Base-by-base conservation (phyloP, 2,888 invertebrate genomes). In the Spilarctia lutea region DNA sequence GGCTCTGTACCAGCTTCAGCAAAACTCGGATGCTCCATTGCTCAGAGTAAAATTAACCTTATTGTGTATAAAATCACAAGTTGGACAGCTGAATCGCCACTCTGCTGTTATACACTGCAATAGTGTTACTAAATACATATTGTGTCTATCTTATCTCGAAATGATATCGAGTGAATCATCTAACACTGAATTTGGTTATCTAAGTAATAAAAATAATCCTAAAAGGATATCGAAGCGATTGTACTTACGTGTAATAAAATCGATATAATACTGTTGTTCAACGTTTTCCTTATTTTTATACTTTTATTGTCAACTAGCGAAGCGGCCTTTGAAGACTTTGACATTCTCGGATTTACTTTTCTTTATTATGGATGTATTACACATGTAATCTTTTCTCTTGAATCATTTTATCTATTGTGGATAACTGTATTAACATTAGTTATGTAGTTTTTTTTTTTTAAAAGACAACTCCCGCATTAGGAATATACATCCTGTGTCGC, bases 11-110 rank as follows among this genome's bases (percentile, higher is more conserved):
- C 98, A 30, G 98, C 98, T 48, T 97, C 97, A 75, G 94, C 96
- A 87, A 98, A 98, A 3, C 97, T 98, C n/a, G 97, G 96, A 84
- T 97, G 96, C 85, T 96, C 96, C 91, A 96, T 95, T 76, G 80
- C 6, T 11, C 10, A 27, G 16, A 60, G 3, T 60, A 27, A 60
- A 60, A 27, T 60, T 6, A 27, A 60, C 13, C 27, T 60, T n/a
- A 24, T 52, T 52, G 1, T n/a, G 24, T 24, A n/a, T n/a, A 2
- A 56, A 52, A 52, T n/a, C 0, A 52, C 2, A 2, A 1, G 0
- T n/a, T 67, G 13, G 8, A 45, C 63, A 20, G 2, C 27, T 70
- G 0, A 1, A 60, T 20, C 4, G 70, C 27, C 27, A 42, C 1
- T 20, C 16, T 39, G 27, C 8, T 30, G 70, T 30, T 18, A 42